Evolutionary conservation across 2,797 vertebrate genomes (phyloP).

Genomic region (Lepilemur septentrionalis): DNA sequence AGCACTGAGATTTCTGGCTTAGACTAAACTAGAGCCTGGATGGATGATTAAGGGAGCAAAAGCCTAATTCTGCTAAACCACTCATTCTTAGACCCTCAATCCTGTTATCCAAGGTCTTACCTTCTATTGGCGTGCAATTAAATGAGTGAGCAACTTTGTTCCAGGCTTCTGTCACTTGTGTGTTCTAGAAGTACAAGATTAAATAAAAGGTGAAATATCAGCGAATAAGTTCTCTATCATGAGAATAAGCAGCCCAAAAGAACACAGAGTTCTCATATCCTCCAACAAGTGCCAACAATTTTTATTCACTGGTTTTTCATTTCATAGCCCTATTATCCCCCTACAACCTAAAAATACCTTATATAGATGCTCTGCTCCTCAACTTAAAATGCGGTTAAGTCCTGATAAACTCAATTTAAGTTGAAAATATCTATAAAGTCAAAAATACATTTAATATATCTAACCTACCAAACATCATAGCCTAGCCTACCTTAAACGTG

Average conservation of each 20-base stretch:
- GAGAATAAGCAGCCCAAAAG: background rate
- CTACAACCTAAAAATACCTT: background rate
- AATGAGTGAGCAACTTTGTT: constrained; percentile 98
- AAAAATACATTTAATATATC: background rate
- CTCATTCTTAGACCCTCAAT: background rate
- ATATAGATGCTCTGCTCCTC: background rate
- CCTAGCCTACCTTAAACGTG: background rate
- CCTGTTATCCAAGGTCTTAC: constrained; percentile 81
- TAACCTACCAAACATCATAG: background rate
- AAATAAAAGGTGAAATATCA: constrained; percentile 44
- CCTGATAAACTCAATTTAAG: background rate
- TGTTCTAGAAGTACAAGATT: constrained; percentile 88
- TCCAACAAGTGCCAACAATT: background rate
- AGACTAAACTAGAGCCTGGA: background rate
- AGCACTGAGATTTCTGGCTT: background rate
- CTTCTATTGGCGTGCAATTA: constrained; percentile 97
- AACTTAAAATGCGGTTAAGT: background rate
- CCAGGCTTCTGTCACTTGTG: constrained; percentile 98
- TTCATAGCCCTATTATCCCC: background rate
- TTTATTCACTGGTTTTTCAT: background rate
- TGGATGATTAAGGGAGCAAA: background rate
- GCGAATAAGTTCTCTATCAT: background rate
- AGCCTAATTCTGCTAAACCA: background rate
- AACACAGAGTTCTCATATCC: background rate
- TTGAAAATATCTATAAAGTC: background rate